Base-by-base conservation (phyloP, 2,113 vertebrate genomes). In the Empidonax alnorum region DNA sequence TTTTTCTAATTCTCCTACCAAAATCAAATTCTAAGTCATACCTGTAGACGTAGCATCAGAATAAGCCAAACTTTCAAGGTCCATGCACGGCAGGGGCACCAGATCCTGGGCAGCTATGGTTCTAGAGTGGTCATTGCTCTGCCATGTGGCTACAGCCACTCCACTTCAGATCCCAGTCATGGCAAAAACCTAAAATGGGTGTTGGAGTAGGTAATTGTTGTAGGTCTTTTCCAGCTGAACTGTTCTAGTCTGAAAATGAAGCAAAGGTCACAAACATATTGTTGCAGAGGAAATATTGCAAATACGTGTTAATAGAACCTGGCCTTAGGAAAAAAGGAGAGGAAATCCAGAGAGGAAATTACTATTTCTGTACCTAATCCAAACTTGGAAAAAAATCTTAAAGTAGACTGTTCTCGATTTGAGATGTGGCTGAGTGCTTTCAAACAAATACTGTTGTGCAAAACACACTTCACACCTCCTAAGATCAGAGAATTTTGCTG, bases 81-180 rank as follows among this genome's bases (percentile, higher is more conserved):
- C 67, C 19, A 1, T 55, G 10, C 1, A 1, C 1, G 3, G 31
- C 0, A 0, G 12, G 30, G 37, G 18, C 73, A 87, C 19, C 1
- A 7, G 72, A 22, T 1, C 1, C 35, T 1, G 1, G 23, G 25
- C 3, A 6, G 30, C 49, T 0, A 1, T 22, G 44, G 9, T 0
- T 28, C 47, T 4, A 23, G 69, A 31, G 47, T 4, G 69, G 47
- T 21, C n/a, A 55, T 61, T n/a, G 24, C 13, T 53, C 46, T 47
- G 25, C 0, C 0, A 6, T 31, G 35, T 7, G 25, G 21, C 42
- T 91, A 42, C 50, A 89, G 65, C 15, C 53, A 42, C 55, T 18
- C 61, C 10, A 0, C 21, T 78, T 75, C 3, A 3, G 53, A 75
- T 25, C 33, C 0, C 3, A 74, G 56, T 25, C 50, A 78, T 0